These are phyloP conservation scores for Embidobia sp. DNA, from an alignment of 2,888 invertebrate genomes.

Conservation along the genomic window DNA sequence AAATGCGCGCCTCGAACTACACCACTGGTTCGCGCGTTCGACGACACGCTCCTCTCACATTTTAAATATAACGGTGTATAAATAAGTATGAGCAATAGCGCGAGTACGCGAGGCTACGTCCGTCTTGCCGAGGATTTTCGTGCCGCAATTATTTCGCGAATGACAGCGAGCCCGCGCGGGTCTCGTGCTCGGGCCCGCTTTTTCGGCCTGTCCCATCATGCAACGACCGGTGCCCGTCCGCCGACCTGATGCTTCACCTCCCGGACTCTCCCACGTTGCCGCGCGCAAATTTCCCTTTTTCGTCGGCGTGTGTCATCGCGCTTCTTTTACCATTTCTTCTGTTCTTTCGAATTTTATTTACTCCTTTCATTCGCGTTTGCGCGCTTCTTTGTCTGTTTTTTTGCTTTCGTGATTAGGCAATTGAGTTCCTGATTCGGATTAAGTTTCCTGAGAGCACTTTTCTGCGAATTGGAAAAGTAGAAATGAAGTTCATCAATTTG, in stretches of 20 bases:
- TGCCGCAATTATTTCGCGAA: conserved; percentile 67
- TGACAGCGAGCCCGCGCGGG: conserved; percentile 41
- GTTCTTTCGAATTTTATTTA: not conserved
- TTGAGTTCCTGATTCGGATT: too few species aligned
- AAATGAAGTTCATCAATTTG: too few species aligned
- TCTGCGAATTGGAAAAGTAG: too few species aligned
- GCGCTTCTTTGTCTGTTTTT: not conserved
- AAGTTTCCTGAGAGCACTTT: too few species aligned
- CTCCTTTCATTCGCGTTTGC: not conserved
- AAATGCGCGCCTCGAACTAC: conserved; percentile 43
- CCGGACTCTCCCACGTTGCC: not conserved
- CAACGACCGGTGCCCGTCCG: conserved; percentile 21
- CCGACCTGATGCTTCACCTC: not conserved
- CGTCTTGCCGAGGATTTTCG: conserved; percentile 70
- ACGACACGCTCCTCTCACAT: conserved; percentile 76
- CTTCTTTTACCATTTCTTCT: conserved; percentile 51
- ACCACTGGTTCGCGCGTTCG: conserved; percentile 49
- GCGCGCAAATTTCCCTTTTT: conserved; percentile 26
- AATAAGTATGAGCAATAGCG: conserved; percentile 82
- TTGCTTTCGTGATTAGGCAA: too few species aligned
- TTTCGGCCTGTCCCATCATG: too few species aligned
- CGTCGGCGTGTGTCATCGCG: conserved; percentile 64
- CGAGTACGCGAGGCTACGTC: conserved; percentile 78
- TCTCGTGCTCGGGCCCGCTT: too few species aligned
- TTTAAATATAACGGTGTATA: conserved; percentile 82